Evolutionary conservation across 2,888 invertebrate genomes (phyloP).

Genomic region (Lithophane ornitopus): DNA sequence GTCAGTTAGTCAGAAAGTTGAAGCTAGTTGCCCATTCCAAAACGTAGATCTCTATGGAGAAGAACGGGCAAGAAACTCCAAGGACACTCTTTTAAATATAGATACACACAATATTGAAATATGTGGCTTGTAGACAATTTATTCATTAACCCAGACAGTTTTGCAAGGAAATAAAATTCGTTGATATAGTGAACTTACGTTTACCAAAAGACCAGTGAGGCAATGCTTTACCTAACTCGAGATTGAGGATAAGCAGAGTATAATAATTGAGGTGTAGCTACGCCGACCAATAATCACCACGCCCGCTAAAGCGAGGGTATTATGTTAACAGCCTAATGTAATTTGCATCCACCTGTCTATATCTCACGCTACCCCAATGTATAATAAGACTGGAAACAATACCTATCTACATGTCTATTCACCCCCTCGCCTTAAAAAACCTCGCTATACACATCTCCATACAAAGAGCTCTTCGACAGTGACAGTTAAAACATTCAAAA

Average conservation of each 20-base stretch:
- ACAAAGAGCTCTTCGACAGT: constrained; percentile 29
- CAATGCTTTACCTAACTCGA: not conserved
- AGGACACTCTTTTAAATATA: too few species aligned
- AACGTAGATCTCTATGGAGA: too few species aligned
- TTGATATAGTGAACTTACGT: not conserved
- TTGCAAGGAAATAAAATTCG: too few species aligned
- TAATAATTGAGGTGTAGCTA: too few species aligned
- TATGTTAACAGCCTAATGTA: not conserved
- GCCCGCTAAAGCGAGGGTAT: not conserved
- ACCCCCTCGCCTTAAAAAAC: constrained; percentile 9
- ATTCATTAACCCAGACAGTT: not conserved
- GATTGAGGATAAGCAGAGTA: too few species aligned
- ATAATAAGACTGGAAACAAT: not conserved
- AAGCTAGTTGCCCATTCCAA: too few species aligned
- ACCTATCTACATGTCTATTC: not conserved
- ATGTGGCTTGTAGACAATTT: not conserved
- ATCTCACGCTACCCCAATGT: not conserved
- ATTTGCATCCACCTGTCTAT: constrained; percentile 8
- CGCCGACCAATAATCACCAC: not conserved
- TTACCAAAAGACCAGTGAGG: not conserved
- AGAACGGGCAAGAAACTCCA: too few species aligned
- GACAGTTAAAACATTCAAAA: constrained; percentile 44
- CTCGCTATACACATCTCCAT: constrained; percentile 43
- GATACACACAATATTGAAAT: too few species aligned
- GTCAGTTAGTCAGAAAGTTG: too few species aligned